Evolutionary conservation across 2,797 vertebrate genomes (phyloP), one percentile per base, ranked within the genome.

Genomic region (Hydrocynus forskahlii): DNA sequence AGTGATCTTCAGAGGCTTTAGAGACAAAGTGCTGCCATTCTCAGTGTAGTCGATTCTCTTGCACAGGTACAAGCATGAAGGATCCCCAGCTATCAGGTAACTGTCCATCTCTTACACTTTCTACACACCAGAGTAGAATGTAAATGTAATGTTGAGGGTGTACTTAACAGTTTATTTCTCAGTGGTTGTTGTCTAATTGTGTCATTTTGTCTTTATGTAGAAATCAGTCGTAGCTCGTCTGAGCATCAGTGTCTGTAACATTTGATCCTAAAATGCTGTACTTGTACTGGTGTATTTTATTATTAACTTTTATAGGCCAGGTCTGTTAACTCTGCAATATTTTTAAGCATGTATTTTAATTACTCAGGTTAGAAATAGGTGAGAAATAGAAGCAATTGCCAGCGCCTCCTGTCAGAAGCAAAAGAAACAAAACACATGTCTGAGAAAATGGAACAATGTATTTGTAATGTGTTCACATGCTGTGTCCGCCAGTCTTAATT

Each of bases 71-170:
- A 54, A 85, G 68, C 62, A 94, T 94, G 93, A 95, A 93, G 86
- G 93, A 94, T 54, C 91, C 88, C 0, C 91, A 92, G 60, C 66
- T 91, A 55, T 70, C 89, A 92, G 93, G 94, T 95, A 90, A 90
- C 63, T 29, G 2, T 35, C 21, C 38, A 72, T 69, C 52, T n/a
- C 45, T 8, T 81, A 69, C 19, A 54, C 4, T 7, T 17, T 66
- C 7, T 25, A 62, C 4, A 38, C 16, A 48, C 2, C 1, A 12
- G 40, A 12, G 8, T 3, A 9, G 17, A 19, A 45, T 25, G 12
- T 54, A 43, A 16, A 40, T 68, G 54, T 5, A 59, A 16, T 73
- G 12, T 21, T 59, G 7, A 38, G 5, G 38, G 23, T 12, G 5
- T 14, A 17, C 23, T 23, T 12, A 60, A 23, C 57, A 8, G 23